Percentiles rank a stretch among this genome's conserved stretches.
Conservation (phyloP, 2,113 vertebrate species). For the Semnornis frantzii region DNA sequence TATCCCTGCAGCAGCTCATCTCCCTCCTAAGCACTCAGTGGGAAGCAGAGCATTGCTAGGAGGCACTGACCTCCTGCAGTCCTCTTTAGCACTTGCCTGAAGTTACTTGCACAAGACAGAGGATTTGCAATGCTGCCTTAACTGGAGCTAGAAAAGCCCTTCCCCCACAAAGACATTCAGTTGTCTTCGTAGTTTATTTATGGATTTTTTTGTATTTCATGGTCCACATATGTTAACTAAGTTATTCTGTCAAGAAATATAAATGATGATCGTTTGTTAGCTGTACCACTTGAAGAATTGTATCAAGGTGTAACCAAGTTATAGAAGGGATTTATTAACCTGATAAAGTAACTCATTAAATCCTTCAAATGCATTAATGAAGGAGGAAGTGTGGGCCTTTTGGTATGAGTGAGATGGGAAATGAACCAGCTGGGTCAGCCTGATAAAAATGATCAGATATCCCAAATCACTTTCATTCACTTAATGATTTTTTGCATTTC, state of each 20-base stretch:
- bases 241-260: slow-evolving; percentile 33
- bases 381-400: slow-evolving; percentile 1
- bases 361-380: slow-evolving; percentile 31
- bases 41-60: neutral
- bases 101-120: neutral
- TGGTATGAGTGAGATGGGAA: slow-evolving; percentile 1
- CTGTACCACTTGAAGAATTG: slow-evolving; percentile 13
- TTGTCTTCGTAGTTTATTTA: neutral
- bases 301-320: slow-evolving; percentile 46
- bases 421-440: neutral
- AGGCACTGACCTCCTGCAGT: slow-evolving; percentile 1
- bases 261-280: slow-evolving; percentile 49
- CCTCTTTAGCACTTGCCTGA: neutral
- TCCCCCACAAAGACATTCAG: neutral
- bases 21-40: neutral
- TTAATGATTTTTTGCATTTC: neutral
- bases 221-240: slow-evolving; percentile 13
- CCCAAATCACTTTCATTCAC: neutral
- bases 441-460: slow-evolving; percentile 20
- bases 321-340: slow-evolving; percentile 64
- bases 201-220: slow-evolving; percentile 16
- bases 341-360: slow-evolving; percentile 63
- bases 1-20: neutral
- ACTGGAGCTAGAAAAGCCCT: neutral
- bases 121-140: neutral